A percentile compares a stretch with the other conserved stretches of the same genome.
phyloP scores from a whole-genome alignment of 2,888 invertebrate genomes.

The Caenorhabditis imperialis region DNA sequence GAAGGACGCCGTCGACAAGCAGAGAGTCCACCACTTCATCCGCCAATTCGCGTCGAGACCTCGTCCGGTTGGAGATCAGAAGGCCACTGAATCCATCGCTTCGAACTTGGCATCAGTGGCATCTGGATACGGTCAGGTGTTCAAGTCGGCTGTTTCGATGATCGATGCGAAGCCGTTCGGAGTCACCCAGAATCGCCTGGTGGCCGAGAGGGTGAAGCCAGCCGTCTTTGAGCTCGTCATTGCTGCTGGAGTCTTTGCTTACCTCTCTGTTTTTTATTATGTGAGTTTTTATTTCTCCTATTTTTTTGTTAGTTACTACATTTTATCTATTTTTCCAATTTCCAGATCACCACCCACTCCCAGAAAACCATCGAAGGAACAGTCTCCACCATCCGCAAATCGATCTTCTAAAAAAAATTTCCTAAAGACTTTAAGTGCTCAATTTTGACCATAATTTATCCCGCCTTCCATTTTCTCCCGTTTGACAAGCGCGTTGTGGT shows the following conservation, averaged over 20 bases:
- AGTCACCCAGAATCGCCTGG: slow-evolving; percentile 44
- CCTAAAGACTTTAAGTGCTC: not conserved
- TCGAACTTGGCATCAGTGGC: slow-evolving; percentile 61
- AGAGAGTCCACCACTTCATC: slow-evolving; percentile 59
- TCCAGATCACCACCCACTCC: slow-evolving; percentile 45
- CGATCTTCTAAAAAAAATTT: slow-evolving; percentile 32
- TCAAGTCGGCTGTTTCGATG: slow-evolving; percentile 49
- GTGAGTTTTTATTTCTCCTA: too few relatives aligned
- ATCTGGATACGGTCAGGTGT: slow-evolving; percentile 39
- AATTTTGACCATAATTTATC: not conserved
- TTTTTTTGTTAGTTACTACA: too few relatives aligned
- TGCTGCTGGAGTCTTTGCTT: slow-evolving; percentile 88
- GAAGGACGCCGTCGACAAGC: slow-evolving; percentile 61
- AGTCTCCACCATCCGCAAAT: slow-evolving; percentile 48
- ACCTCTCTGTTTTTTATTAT: slow-evolving; percentile 84
- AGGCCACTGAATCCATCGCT: slow-evolving; percentile 56
- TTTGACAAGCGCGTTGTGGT: slow-evolving; percentile 27
- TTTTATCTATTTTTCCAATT: too few relatives aligned
- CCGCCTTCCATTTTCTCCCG: not conserved
- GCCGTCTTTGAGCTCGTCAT: slow-evolving; percentile 96
- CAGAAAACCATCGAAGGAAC: slow-evolving; percentile 55
- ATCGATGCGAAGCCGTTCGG: slow-evolving; percentile 57
- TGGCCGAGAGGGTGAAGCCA: slow-evolving; percentile 83
- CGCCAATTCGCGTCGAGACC: slow-evolving; percentile 61
- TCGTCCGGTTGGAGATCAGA: slow-evolving; percentile 60